A percentile compares a stretch with the other conserved stretches of the same genome.
These are phyloP conservation scores for Trichogramma evanescens DNA, from an alignment of 2,888 invertebrate species.

Conservation along the genomic window DNA sequence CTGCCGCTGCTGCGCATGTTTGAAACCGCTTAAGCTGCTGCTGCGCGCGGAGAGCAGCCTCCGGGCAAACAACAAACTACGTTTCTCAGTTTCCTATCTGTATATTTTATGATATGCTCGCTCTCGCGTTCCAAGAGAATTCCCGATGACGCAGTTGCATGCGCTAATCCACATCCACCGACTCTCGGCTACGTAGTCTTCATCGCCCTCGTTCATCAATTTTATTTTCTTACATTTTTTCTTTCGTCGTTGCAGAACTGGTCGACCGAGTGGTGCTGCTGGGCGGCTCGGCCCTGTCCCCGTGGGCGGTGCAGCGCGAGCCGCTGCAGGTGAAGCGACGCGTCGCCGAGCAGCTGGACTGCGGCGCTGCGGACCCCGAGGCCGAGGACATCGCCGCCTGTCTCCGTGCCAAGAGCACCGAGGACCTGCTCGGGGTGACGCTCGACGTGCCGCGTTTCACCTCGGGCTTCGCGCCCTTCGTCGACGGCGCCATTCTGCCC, in stretches of 20 bases:
- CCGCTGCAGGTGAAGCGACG: conserved; percentile 71
- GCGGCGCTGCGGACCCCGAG: conserved; percentile 67
- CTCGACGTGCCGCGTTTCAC: conserved; percentile 77
- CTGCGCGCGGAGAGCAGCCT: too few relatives aligned
- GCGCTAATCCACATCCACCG: too few relatives aligned
- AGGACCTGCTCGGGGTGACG: conserved; percentile 65
- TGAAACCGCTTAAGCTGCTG: too few relatives aligned
- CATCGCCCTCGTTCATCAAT: too few relatives aligned
- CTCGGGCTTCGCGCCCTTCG: conserved; percentile 88
- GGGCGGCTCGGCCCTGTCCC: conserved; percentile 84
- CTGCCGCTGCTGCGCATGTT: too few relatives aligned
- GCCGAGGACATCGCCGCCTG: conserved; percentile 82
- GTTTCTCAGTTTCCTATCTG: too few relatives aligned
- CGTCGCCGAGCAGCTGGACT: conserved; percentile 77
- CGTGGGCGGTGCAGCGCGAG: conserved; percentile 85
- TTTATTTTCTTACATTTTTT: too few relatives aligned
- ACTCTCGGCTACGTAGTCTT: too few relatives aligned
- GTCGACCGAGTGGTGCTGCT: conserved; percentile 80
- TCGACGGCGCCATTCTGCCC: conserved; percentile 79
- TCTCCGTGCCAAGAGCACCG: conserved; percentile 68
- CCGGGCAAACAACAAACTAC: too few relatives aligned
- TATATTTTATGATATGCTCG: too few relatives aligned
- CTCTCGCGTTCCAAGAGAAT: too few relatives aligned
- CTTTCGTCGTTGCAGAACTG: conserved; percentile 58
- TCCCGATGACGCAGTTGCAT: too few relatives aligned